phyloP scores from a whole-genome alignment of 2,888 invertebrate genomes.

The Nasonia oneida region DNA sequence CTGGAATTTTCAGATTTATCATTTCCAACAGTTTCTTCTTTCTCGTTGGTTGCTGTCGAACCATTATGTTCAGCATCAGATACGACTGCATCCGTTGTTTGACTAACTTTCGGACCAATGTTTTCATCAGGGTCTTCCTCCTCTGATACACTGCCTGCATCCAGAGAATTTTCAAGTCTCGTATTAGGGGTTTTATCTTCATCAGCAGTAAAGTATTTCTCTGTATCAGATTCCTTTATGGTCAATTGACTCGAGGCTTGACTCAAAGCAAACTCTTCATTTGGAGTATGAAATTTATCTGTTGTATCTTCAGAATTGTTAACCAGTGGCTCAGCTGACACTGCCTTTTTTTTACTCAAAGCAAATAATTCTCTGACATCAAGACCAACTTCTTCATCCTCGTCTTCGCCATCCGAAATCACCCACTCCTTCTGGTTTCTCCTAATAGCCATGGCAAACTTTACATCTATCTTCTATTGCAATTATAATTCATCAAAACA shows the following conservation, averaged over 20 bases:
- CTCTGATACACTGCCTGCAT: neutral
- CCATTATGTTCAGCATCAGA: too few relatives aligned
- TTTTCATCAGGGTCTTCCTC: neutral
- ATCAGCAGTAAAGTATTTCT: neutral
- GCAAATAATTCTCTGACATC: neutral
- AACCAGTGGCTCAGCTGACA: neutral
- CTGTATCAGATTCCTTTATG: neutral
- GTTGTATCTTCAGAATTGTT: neutral
- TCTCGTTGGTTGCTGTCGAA: neutral
- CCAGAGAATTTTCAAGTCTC: neutral
- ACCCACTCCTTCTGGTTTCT: neutral
- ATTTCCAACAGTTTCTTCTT: neutral
- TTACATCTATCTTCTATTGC: too few relatives aligned
- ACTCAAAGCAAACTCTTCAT: neutral
- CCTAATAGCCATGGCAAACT: too few relatives aligned
- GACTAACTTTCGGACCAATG: neutral
- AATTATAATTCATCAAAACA: neutral
- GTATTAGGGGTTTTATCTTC: neutral
- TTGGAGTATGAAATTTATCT: neutral
- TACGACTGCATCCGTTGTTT: too few relatives aligned
- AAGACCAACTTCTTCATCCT: neutral
- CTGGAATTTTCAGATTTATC: neutral
- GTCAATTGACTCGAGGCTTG: neutral
- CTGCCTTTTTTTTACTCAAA: neutral
- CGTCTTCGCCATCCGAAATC: neutral